These are phyloP conservation scores for Amblyjoppa proteus DNA, from an alignment of 2,888 invertebrate genomes.

Conservation along the genomic window DNA sequence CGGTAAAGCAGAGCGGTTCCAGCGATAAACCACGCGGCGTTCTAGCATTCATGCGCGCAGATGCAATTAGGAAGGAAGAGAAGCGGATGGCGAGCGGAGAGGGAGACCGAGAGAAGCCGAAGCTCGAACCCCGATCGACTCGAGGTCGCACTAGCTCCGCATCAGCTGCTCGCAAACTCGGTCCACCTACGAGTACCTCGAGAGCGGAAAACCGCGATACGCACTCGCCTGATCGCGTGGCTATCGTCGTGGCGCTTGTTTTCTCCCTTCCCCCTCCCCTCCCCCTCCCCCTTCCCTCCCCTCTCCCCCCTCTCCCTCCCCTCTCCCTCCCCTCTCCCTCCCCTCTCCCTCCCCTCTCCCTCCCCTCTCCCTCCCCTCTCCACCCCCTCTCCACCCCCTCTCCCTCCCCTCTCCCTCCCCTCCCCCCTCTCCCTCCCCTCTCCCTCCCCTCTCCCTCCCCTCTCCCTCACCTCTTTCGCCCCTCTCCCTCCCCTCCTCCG, in stretches of 20 bases:
- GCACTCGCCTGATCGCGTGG: conserved; percentile 36
- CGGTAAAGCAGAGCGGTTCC: not conserved
- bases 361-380: not conserved
- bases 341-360: not conserved
- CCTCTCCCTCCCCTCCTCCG: no score
- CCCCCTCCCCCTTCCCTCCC: not conserved
- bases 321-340: not conserved
- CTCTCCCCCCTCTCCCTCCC: not conserved
- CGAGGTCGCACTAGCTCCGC: conserved; percentile 4
- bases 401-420: not conserved
- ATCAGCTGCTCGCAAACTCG: conserved; percentile 15
- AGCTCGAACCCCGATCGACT: conserved; percentile 13
- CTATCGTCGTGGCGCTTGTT: conserved; percentile 27
- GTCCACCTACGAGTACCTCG: not conserved
- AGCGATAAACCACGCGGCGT: not conserved
- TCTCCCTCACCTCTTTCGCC: not conserved
- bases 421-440: no score
- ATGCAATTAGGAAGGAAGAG: conserved; percentile 32
- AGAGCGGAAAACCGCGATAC: conserved; percentile 33
- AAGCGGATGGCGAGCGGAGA: not conserved
- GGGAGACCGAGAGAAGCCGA: not conserved
- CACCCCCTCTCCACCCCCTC: not conserved
- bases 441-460: not conserved
- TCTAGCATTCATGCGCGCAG: conserved; percentile 6
- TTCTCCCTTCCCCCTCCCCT: not conserved